Base-by-base conservation (phyloP, 2,888 invertebrate species). In the Dione juno region DNA sequence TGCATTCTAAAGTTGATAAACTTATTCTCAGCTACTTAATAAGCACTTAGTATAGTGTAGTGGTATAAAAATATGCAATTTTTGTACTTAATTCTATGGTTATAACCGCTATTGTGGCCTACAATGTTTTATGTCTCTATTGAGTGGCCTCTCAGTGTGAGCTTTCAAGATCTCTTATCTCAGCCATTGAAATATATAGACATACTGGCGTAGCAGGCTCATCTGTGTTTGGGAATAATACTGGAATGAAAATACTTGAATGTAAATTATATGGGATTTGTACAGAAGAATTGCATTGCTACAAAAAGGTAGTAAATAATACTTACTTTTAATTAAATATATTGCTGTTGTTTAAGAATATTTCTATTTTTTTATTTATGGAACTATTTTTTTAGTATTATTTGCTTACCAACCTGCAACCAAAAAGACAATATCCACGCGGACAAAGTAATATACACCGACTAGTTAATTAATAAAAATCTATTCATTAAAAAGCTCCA, bases 81-180 rank as follows among this genome's bases (percentile, higher is more conserved):
- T n/a, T 61, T 28, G 6, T 28, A 59, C 41, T 59, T 59, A 59
- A 9, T 21, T 2, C 0, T 7, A 53, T 53, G 7, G 6, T 14
- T 21, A 37, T 54, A 68, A 0, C 59, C 8, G 13, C 40, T 53
- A 45, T 19, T 66, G 43, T 21, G 0, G 35, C 8, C 16, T 52
- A 14, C 52, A 71, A 13, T 11, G 19, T 52, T 21, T 28, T 48
- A 8, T 41, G 21, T 45, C 40, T n/a, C 9, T 65, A 37, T 21
- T 59, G 43, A 10, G 16, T 37, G 37, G 16, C 37, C 54, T 53
- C 11, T 37, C 61, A 48, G 52, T 69, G 43, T 48, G 77, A 75
- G 73, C 74, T 76, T 80, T 82, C 80, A 84, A 82, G 83, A 82
- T 76, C 74, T 66, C 58, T 70, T 81, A 84, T 84, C 85, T 74